Conservation (phyloP, 2,113 vertebrate species). For the Panthera tigris region DNA sequence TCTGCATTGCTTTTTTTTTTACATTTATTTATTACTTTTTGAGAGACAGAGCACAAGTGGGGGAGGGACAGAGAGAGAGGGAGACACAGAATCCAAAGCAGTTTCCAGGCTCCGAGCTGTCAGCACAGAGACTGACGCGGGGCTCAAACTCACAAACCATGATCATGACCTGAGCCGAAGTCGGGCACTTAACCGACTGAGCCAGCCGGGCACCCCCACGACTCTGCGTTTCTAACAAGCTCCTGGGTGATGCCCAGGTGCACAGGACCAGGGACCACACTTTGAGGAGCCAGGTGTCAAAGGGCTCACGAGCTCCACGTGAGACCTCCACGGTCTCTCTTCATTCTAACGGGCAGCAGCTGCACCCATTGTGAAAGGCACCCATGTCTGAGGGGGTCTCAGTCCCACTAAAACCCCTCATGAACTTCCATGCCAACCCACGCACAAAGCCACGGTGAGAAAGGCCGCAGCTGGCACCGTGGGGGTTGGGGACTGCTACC, state of each 20-base stretch:
- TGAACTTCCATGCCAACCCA: background rate
- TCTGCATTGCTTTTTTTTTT: too few relatives aligned
- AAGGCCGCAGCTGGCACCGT: fast-evolving
- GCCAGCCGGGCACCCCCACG: too few relatives aligned
- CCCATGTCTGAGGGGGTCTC: background rate
- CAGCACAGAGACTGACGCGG: too few relatives aligned
- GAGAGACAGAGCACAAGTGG: too few relatives aligned
- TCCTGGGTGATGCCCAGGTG: fast-evolving
- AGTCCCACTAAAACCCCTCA: background rate
- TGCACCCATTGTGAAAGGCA: background rate
- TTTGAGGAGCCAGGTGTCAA: background rate
- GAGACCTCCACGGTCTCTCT: background rate
- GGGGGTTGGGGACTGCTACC: fast-evolving
- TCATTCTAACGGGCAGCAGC: background rate
- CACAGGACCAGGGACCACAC: background rate
- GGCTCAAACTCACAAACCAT: too few relatives aligned
- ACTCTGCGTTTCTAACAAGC: background rate
- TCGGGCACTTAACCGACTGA: too few relatives aligned
- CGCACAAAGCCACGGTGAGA: background rate
- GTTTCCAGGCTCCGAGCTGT: too few relatives aligned
- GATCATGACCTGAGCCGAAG: too few relatives aligned
- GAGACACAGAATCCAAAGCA: too few relatives aligned
- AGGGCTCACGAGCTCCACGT: fast-evolving
- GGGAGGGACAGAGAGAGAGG: too few relatives aligned
- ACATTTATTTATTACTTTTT: too few relatives aligned